Percentiles rank a stretch among this genome's conserved stretches.
These are phyloP conservation scores for Leptestheria dahalacensis DNA, from an alignment of 1,140 invertebrate species.

Conservation along the genomic window DNA sequence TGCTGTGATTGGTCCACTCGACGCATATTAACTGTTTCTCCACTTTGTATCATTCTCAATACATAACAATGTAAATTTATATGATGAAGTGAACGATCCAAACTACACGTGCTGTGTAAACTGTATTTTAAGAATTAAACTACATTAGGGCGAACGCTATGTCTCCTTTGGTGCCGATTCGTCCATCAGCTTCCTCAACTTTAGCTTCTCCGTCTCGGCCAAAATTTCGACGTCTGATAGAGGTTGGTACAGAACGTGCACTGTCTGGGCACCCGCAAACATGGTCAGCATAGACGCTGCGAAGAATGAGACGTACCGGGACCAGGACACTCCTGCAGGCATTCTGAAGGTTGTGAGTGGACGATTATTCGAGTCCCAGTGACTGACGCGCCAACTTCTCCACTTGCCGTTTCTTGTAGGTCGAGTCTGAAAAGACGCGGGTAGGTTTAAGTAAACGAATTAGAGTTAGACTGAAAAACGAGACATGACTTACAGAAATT, in stretches of 20 bases:
- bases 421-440: slow-evolving; percentile 35
- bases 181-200: not conserved
- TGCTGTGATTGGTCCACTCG: no score
- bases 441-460: not conserved
- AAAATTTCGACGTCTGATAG: slow-evolving; percentile 51
- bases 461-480: slow-evolving; percentile 5
- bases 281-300: slow-evolving; percentile 44
- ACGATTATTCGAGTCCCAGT: slow-evolving; percentile 14
- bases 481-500: slow-evolving; percentile 62
- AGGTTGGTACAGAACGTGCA: slow-evolving; percentile 61
- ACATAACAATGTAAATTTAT: no score
- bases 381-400: slow-evolving; percentile 44
- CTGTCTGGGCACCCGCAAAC: slow-evolving; percentile 57
- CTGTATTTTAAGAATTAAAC: not conserved
- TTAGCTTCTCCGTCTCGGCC: slow-evolving; percentile 41
- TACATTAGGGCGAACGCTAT: no score
- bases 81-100: no score
- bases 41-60: no score
- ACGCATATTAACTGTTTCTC: no score
- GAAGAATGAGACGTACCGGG: slow-evolving; percentile 45
- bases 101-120: no score
- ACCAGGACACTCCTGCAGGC: slow-evolving; percentile 54
- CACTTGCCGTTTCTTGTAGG: slow-evolving; percentile 54
- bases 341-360: slow-evolving; percentile 40
- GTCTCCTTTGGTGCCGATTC: not conserved